Evolutionary conservation across 2,888 invertebrate species (phyloP).

Genomic region (Hemicrepidius hirtus): DNA sequence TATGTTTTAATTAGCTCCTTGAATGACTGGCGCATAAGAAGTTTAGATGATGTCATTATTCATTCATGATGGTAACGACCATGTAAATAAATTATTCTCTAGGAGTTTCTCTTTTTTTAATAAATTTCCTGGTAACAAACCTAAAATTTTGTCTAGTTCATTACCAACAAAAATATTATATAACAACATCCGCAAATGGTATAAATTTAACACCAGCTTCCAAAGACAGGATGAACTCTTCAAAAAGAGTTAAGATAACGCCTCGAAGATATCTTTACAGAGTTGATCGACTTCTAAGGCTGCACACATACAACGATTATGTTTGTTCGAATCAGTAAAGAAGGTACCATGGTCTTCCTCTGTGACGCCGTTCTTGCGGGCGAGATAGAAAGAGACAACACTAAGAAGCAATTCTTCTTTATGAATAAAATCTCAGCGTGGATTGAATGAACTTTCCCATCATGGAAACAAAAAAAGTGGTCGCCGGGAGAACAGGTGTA

Average conservation of each 20-base stretch:
- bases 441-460: conserved; percentile 67
- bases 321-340: conserved; percentile 33
- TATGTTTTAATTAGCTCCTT: too few relatives aligned
- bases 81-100: too few relatives aligned
- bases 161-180: too few relatives aligned
- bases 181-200: too few relatives aligned
- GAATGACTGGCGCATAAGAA: too few relatives aligned
- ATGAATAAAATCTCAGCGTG: conserved; percentile 58
- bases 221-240: conserved; percentile 41
- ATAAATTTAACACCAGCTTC: background rate
- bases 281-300: conserved; percentile 52
- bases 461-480: conserved; percentile 62
- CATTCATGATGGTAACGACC: too few relatives aligned
- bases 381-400: conserved; percentile 35
- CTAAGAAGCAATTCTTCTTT: conserved; percentile 42
- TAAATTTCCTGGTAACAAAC: too few relatives aligned
- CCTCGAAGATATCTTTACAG: conserved; percentile 32
- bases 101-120: too few relatives aligned
- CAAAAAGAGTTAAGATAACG: conserved; percentile 18
- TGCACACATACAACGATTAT: conserved; percentile 51
- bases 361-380: conserved; percentile 37
- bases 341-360: conserved; percentile 45
- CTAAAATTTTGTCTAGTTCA: too few relatives aligned
- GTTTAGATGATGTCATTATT: too few relatives aligned
- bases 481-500: conserved; percentile 65